Percentiles rank a stretch among this genome's conserved stretches.
Conservation (phyloP, 1,140 invertebrate genomes). For the Apis dorsata region DNA sequence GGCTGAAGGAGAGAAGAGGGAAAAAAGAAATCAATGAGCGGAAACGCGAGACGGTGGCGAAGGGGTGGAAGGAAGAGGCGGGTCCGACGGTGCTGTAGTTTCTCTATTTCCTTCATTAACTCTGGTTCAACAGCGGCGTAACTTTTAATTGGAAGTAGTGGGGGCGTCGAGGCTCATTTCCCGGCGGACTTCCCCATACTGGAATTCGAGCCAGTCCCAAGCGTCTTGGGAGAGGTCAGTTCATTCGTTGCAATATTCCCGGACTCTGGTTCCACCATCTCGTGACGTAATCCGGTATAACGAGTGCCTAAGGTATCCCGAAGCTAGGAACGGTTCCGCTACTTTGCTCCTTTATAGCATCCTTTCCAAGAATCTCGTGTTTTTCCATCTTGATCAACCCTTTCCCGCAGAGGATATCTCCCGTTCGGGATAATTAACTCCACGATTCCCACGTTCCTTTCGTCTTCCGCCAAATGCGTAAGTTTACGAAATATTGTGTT, state of each 20-base stretch:
- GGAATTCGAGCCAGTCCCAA: constrained; percentile 66
- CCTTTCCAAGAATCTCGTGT: neutral
- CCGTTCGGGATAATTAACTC: too few relatives aligned
- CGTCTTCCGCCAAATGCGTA: too few relatives aligned
- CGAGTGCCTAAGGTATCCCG: constrained; percentile 40
- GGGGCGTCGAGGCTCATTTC: constrained; percentile 77
- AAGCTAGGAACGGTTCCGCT: constrained; percentile 18
- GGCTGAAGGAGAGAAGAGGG: constrained; percentile 27
- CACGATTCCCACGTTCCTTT: too few relatives aligned
- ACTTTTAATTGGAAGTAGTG: constrained; percentile 79
- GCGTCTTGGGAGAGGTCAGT: constrained; percentile 75
- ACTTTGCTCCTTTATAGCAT: neutral
- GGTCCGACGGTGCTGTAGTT: constrained; percentile 70
- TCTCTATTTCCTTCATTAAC: constrained; percentile 78
- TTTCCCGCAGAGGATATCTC: neutral
- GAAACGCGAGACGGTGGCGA: constrained; percentile 66
- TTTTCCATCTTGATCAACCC: neutral
- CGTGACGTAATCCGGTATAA: constrained; percentile 40
- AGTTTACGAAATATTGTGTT: too few relatives aligned
- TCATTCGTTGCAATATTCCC: constrained; percentile 65
- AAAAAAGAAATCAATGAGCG: constrained; percentile 67
- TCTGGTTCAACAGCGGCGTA: constrained; percentile 76
- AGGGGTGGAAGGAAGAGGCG: constrained; percentile 49
- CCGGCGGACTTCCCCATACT: constrained; percentile 73
- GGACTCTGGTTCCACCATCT: constrained; percentile 34